Evolutionary conservation across 2,888 invertebrate genomes (phyloP), one percentile per base, ranked within the genome.

Genomic region (Dendrolimus houi): DNA sequence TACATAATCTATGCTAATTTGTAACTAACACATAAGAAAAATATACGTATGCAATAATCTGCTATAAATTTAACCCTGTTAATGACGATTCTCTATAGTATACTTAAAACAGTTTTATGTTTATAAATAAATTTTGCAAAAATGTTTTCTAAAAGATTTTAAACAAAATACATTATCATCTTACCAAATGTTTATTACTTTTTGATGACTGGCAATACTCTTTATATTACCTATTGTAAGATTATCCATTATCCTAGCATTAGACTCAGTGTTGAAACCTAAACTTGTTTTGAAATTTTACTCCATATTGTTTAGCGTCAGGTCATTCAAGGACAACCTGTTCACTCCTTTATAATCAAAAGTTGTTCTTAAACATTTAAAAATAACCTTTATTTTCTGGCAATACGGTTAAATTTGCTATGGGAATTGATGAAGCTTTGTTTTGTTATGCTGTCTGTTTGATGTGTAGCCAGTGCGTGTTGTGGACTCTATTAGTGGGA

Each of bases 401-500:
- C 40, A 29, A 52, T 55, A 52, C 52, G 14, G 55, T 52, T 55
- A 52, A 14, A 55, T 52, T 55, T 42, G 52, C 3, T 40, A 41
- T 7, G 17, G 41, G 47, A 40, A n/a, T 55, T 13, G 8, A 52
- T 52, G 2, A 47, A 12, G 47, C 12, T 47, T 47, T 10, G 47
- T 59, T 59, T 29, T 29, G 29, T 29, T 29, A 29, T 29, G 29
- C 76, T 67, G 79, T 74, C 82, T 73, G 74, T 83, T 77, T 87
- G 85, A 87, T 87, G 83, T 86, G 85, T 84, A 69, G 77, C 74
- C 65, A 69, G 77, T 80, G 84, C 85, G 83, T 84, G 85, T 78
- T 77, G 81, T 78, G 66, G 81, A 83, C 83, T 86, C 85, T 83
- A 87, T 87, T 87, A 86, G 69, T 60, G 69, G 68, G 78, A 86